These are phyloP conservation scores for Eilema griseolum DNA, from an alignment of 2,888 invertebrate species.

Conservation along the genomic window DNA sequence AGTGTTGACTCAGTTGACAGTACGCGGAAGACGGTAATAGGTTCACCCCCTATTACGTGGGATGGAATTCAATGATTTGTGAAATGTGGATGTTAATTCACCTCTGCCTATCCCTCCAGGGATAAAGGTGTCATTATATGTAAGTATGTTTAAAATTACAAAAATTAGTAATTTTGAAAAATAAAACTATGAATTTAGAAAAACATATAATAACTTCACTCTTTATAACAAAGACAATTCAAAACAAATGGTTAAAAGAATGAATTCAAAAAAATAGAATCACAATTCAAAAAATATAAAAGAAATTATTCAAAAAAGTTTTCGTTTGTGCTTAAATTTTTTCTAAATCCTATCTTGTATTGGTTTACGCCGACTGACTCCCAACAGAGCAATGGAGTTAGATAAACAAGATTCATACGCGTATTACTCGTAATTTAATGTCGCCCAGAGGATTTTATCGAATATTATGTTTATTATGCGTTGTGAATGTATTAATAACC, in stretches of 20 bases:
- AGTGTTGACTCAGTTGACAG: too few species aligned
- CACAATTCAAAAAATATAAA: not conserved
- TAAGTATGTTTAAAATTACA: too few species aligned
- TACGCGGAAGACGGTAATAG: too few species aligned
- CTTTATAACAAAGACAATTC: too few species aligned
- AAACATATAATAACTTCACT: too few species aligned
- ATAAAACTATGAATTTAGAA: too few species aligned
- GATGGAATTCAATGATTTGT: too few species aligned
- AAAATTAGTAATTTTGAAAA: too few species aligned
- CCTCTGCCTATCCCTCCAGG: too few species aligned
- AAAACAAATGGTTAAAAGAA: not conserved
- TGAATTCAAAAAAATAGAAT: not conserved
- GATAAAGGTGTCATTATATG: too few species aligned
- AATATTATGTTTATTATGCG: conserved; percentile 20
- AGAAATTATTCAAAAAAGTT: not conserved
- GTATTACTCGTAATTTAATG: conserved; percentile 42
- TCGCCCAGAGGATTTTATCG: conserved; percentile 45
- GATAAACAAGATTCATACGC: conserved; percentile 56
- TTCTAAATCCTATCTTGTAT: conserved; percentile 32
- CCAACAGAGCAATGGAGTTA: conserved; percentile 47
- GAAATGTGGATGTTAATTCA: too few species aligned
- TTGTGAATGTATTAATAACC: not conserved
- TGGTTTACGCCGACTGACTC: conserved; percentile 42
- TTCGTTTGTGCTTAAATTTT: not conserved
- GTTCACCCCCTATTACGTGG: too few species aligned